Base-by-base conservation (phyloP, 2,888 invertebrate genomes). In the Arge pagana region DNA sequence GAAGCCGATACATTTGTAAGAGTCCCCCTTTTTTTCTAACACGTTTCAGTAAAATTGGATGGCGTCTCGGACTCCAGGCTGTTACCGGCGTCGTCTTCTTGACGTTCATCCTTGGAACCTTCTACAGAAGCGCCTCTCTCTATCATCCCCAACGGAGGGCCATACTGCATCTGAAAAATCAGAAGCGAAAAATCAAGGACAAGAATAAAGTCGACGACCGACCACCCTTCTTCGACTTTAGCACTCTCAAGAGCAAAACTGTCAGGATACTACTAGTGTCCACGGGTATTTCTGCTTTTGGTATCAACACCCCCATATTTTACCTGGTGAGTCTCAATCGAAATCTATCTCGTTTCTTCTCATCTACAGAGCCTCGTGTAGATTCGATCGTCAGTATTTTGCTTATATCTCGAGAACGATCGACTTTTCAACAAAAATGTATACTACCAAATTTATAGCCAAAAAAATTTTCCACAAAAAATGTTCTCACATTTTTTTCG, bases 61-160 rank as follows among this genome's bases (percentile, higher is more conserved):
- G 91, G 92, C 85, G 90, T 60, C 77, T 90, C 57, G 91, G 91
- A 30, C 82, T 93, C 18, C 93, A 93, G 77, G 88, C 89, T 24
- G 87, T 93, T 28, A 91, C 93, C n/a, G 90, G 89, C 37, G 85
- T 88, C 11, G 85, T 92, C 30, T 89, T 91, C 65, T 80, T 88
- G 40, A 90, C 91, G 0, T 92, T 93, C 73, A 87, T 93, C 66
- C 82, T 93, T 23, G 93, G 92, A 48, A 90, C 90, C 4, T 89
- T 91, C 78, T 93, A 93, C 78, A 85, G 93, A 24, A 92, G 92
- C 4, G 92, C 93, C 0, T 91, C 92, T 0, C 80, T 93, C 6
- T 93, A 93, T 77, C 93, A 93, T 73, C 93, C 93, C 0, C 90
- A 93, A 72, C 78, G 93, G 52, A 81, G 92, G 54, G 93, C 92